phyloP scores from a whole-genome alignment of 2,888 invertebrate species.

The Lasioglossum leucozonium region DNA sequence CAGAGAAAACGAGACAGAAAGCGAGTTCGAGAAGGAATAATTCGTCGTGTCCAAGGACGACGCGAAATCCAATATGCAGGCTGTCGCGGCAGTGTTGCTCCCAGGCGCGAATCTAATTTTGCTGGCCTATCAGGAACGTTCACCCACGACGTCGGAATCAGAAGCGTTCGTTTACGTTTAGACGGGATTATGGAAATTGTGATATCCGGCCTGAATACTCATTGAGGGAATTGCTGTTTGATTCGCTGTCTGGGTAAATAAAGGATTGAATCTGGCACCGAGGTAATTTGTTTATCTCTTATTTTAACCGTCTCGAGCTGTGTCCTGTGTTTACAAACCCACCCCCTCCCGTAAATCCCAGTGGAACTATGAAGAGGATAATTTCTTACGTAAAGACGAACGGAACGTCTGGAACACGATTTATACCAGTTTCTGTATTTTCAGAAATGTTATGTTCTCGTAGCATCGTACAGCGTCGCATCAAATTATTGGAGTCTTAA shows the following conservation, averaged over 20 bases:
- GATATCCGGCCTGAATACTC: slow-evolving; percentile 34
- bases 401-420: not conserved
- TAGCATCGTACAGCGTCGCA: not conserved
- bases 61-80: slow-evolving; percentile 48
- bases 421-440: not conserved
- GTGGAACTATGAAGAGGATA: not conserved
- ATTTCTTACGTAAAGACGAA: not conserved
- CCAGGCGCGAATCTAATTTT: slow-evolving; percentile 50
- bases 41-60: slow-evolving; percentile 33
- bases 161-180: slow-evolving; percentile 39
- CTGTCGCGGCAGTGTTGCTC: slow-evolving; percentile 20
- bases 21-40: slow-evolving; percentile 25
- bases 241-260: slow-evolving; percentile 35
- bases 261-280: slow-evolving; percentile 5
- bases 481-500: too few relatives aligned
- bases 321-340: not conserved
- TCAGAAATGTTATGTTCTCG: not conserved
- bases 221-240: slow-evolving; percentile 35
- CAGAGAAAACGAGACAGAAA: not conserved
- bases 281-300: not conserved
- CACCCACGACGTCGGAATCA: slow-evolving; percentile 23
- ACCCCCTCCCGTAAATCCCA: not conserved
- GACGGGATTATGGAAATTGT: slow-evolving; percentile 36
- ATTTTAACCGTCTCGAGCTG: not conserved
- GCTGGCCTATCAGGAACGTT: slow-evolving; percentile 19